Evolutionary conservation across 1,140 invertebrate species (phyloP).

Genomic region (Drosophila ercepeae): DNA sequence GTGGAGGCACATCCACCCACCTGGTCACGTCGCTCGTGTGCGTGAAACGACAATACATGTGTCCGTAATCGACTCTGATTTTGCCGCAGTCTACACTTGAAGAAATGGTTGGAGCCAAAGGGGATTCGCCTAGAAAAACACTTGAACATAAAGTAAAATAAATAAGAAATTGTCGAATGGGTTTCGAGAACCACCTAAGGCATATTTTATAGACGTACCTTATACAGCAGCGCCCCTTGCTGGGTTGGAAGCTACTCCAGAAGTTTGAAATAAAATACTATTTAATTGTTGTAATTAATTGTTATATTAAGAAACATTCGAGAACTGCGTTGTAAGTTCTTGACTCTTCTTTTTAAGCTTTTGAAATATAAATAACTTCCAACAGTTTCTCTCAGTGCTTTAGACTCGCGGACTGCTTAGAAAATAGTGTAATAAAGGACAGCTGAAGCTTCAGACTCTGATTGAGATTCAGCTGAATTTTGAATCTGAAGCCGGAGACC

Average conservation of each 20-base stretch:
- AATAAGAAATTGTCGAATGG: no score
- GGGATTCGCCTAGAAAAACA: no score
- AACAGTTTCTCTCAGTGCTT: constrained; percentile 2
- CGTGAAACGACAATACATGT: constrained; percentile 56
- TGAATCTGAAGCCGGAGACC: neutral
- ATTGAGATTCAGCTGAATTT: constrained; percentile 13
- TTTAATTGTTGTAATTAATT: no score
- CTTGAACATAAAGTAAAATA: neutral
- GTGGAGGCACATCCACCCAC: constrained; percentile 40
- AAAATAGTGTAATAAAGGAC: constrained; percentile 79
- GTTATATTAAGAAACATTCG: no score
- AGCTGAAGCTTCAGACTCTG: constrained; percentile 44
- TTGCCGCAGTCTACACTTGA: constrained; percentile 4
- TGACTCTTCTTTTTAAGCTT: neutral
- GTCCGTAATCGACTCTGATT: constrained; percentile 63
- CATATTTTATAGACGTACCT: neutral
- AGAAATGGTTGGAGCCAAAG: neutral
- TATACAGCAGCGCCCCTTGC: neutral
- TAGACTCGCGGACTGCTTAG: constrained; percentile 21
- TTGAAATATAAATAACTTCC: neutral
- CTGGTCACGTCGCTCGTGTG: constrained; percentile 59
- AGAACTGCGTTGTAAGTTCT: no score
- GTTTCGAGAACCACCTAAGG: no score
- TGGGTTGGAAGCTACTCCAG: no score
- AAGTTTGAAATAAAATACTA: no score